phyloP scores from a whole-genome alignment of 2,113 vertebrate species.

The Rhegmatorhina hoffmannsi region DNA sequence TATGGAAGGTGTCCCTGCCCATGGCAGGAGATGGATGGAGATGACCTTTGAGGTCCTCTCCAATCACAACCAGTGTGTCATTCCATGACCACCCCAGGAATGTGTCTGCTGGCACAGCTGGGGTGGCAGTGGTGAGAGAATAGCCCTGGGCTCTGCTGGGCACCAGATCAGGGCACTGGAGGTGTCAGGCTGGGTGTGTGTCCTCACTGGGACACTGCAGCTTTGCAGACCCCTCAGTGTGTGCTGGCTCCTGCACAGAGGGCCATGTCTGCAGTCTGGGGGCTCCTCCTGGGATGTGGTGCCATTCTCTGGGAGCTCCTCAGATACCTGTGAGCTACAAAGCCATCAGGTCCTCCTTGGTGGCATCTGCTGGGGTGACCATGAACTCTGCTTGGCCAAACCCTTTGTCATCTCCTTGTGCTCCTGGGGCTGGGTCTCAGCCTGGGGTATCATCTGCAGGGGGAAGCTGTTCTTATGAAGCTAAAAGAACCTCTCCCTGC shows the following conservation, averaged over 20 bases:
- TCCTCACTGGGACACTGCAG: fast-evolving
- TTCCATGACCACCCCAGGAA: neutral
- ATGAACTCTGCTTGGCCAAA: neutral
- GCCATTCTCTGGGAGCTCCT: neutral
- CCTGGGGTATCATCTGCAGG: neutral
- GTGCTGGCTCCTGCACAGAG: neutral
- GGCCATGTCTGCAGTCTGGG: neutral
- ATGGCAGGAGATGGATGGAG: neutral
- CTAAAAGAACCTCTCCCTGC: neutral
- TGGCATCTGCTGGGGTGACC: neutral
- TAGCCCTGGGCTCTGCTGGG: neutral
- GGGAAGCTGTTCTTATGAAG: neutral
- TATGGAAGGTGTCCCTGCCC: neutral
- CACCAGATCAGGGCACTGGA: neutral
- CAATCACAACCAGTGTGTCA: neutral
- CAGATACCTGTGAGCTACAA: fast-evolving
- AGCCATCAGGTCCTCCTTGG: neutral
- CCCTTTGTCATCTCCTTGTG: neutral
- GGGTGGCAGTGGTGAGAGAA: neutral
- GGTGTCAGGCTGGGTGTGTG: neutral
- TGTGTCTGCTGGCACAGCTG: fast-evolving
- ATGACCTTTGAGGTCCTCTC: neutral
- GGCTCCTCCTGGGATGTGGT: neutral
- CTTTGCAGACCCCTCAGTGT: neutral
- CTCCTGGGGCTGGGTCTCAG: neutral